Base-by-base conservation (phyloP, 2,797 vertebrate species). In the Acipenser oxyrinchus region DNA sequence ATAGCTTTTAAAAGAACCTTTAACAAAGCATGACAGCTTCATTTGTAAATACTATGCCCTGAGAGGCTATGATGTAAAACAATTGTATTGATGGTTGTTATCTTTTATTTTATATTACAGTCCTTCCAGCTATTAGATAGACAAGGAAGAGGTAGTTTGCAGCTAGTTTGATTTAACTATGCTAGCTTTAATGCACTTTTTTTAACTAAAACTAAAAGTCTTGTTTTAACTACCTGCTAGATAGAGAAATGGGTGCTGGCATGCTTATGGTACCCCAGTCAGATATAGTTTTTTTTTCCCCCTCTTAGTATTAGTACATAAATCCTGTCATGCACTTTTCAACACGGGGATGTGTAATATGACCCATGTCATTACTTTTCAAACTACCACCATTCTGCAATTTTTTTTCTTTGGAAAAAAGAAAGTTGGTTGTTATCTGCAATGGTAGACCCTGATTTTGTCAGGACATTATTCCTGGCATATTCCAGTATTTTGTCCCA, bases 141-240 rank as follows among this genome's bases (percentile, higher is more conserved):
- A 88, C 89, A 88, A 88, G 90, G 91, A 90, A 91, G 84, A 92
- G 88, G 92, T 94, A 93, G 92, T 93, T 94, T 91, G 89, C 90
- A 90, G 89, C 88, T 94, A 93, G 93, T 89, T 91, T 90, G 88
- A 85, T 84, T 92, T 91, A 90, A 94, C 95, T 94, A 93, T 90
- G 88, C 95, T 95, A 89, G 90, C 90, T 90, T 94, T 82, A 88
- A 89, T 93, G 91, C 86, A 90, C 87, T 83, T 91, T 92, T 92
- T 93, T 89, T 84, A 88, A 86, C 76, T 71, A 77, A 80, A 81
- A 79, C 84, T 89, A 85, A 80, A 84, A 85, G 91, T 94, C 89
- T 95, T 89, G 90, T 92, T 97, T 96, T 93, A 91, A 93, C 92
- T 94, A 93, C 92, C 89, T 90, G 91, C 93, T 96, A 93, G 92